Conservation (phyloP, 2,888 invertebrate species). For the Romanomermis culicivorax region DNA sequence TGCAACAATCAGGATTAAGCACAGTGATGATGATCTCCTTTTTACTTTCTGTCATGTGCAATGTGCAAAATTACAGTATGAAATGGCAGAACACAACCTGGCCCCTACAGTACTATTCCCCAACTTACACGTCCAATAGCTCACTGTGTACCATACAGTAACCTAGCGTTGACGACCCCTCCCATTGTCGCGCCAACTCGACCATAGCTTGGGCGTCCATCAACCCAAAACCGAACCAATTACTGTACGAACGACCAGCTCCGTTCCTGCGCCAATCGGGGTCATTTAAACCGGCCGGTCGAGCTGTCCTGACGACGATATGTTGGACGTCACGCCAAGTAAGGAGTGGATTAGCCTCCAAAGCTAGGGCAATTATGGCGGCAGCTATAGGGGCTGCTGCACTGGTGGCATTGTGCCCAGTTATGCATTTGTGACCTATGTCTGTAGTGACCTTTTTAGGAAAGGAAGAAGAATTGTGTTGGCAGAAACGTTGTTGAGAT, state of each 20-base stretch:
- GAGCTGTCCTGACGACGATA: conserved; percentile 83
- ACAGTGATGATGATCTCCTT: too few species aligned
- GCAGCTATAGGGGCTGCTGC: conserved; percentile 39
- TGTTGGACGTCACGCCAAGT: conserved; percentile 94
- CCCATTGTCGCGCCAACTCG: conserved; percentile 59
- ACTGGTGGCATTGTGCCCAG: conserved; percentile 42
- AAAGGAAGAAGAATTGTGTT: neutral
- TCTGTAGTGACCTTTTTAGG: neutral
- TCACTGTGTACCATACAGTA: conserved; percentile 48
- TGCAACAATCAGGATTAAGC: too few species aligned
- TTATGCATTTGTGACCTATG: conserved; percentile 40
- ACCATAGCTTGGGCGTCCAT: conserved; percentile 93
- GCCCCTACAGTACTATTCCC: neutral
- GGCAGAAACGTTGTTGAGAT: too few species aligned
- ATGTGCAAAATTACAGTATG: too few species aligned
- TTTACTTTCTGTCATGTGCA: too few species aligned
- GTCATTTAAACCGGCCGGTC: conserved; percentile 57
- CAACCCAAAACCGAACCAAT: conserved; percentile 87
- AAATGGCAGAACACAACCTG: too few species aligned
- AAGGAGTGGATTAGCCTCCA: conserved; percentile 45
- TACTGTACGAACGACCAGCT: conserved; percentile 71
- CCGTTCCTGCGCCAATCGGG: conserved; percentile 69
- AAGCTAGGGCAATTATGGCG: conserved; percentile 36
- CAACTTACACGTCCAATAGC: neutral
- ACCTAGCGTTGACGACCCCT: too few species aligned